Base-by-base conservation (phyloP, 2,888 invertebrate species). In the Cecidostiba fungosa region DNA sequence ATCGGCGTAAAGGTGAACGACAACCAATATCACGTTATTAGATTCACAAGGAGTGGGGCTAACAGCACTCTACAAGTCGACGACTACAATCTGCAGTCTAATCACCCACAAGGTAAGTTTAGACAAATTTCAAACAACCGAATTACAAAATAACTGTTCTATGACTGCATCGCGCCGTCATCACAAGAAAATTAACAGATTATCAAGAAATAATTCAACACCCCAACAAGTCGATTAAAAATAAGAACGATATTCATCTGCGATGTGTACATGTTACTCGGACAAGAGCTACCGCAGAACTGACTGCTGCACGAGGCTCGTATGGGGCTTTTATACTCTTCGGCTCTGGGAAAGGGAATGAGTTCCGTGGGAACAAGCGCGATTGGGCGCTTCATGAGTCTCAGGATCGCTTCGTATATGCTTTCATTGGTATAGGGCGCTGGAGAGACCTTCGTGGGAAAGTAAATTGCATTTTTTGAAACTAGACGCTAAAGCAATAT, bases 31-130 rank as follows among this genome's bases (percentile, higher is more conserved):
- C 99, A 99, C 94, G 98, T 99, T 66, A 96, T 99, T 1, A 94
- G 98, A 89, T 98, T 99, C 93, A 97, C 96, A 4, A 95, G 99
- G 88, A 96, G 96, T 83, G 98, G 98, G 12, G 97, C 98, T 80
- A 97, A 98, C 91, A 97, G 98, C 0, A 97, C 98, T 0, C 94
- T 99, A 70, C 98, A 98, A 94, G 94, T 99, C 19, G 99, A 99
- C 91, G 97, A 98, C 92, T 97, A 97, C 91, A 97, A 97, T 91
- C 96, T 97, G 26, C 97, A 96, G 92, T 96, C 96, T 0, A 96
- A 97, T 89, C 96, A 97, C 93, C 98, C 98, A 0, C 95, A 96
- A 94, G 98, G 98, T 98, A 93, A 93, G 92, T 89, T 43, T 74
- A 0, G 3, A 76, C 1, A 32, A 66, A 10, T 23, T 26, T 14